Evolutionary conservation across 2,113 vertebrate species (phyloP).

Genomic region (Percopsis transmontana): DNA sequence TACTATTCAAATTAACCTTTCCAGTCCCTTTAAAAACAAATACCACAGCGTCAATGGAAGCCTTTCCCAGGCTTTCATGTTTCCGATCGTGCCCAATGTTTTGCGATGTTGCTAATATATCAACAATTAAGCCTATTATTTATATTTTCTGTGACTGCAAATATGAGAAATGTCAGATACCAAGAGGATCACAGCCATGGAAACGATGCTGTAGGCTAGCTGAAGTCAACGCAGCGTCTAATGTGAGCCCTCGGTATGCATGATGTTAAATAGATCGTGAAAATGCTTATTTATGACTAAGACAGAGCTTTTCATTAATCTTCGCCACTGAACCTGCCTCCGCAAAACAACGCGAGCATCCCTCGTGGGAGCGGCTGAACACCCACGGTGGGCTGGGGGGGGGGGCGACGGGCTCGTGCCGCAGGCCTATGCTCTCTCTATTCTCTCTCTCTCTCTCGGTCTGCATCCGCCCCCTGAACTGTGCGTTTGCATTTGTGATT

Average conservation of each 20-base stretch:
- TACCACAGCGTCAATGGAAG: too few species aligned
- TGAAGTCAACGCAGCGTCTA: constrained; percentile 66
- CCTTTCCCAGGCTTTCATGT: constrained; percentile 53
- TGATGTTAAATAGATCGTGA: constrained; percentile 77
- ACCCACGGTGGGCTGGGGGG: constrained; percentile 69
- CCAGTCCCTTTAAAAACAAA: too few species aligned
- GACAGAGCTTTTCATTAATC: constrained; percentile 82
- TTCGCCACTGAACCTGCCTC: constrained; percentile 72
- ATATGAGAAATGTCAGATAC: constrained; percentile 63
- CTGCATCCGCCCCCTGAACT: not conserved
- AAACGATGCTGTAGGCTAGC: constrained; percentile 60
- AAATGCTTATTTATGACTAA: constrained; percentile 77
- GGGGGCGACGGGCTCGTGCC: constrained; percentile 63
- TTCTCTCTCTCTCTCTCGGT: not conserved
- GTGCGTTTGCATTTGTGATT: not conserved
- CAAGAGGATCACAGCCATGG: constrained; percentile 70
- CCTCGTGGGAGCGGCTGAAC: constrained; percentile 74
- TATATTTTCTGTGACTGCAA: constrained; percentile 48
- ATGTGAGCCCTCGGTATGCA: constrained; percentile 70
- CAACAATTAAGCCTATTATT: constrained; percentile 17
- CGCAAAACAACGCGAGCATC: constrained; percentile 73
- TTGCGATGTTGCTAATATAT: constrained; percentile 52
- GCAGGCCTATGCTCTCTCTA: constrained; percentile 42
- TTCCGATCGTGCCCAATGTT: constrained; percentile 61
- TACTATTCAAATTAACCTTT: too few species aligned